Conservation (phyloP, 2,888 invertebrate genomes). For the Torymus tubicola region DNA sequence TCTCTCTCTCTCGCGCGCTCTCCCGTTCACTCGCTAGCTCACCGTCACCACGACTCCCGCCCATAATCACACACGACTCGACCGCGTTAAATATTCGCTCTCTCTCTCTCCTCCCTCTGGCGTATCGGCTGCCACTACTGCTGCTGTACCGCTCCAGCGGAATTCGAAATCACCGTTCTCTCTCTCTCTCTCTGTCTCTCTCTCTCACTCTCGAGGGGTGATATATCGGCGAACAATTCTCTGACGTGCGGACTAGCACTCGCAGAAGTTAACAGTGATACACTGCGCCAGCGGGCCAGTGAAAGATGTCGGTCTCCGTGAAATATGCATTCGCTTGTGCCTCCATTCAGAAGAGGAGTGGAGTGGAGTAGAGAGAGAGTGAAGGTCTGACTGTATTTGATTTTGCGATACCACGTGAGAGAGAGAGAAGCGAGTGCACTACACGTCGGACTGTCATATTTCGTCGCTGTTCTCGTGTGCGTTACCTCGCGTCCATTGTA, state of each 20-base stretch:
- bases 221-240: conserved; percentile 49
- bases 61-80: too few relatives aligned
- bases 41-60: too few relatives aligned
- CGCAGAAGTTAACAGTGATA: conserved; percentile 52
- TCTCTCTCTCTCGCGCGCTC: too few relatives aligned
- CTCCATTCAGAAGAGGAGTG: not conserved
- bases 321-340: conserved; percentile 52
- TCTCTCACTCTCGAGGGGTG: not conserved
- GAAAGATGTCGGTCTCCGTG: conserved; percentile 57
- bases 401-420: conserved; percentile 27
- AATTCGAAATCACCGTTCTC: conserved; percentile 40
- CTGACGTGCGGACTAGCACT: conserved; percentile 31
- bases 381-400: conserved; percentile 28
- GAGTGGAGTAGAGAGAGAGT: too few relatives aligned
- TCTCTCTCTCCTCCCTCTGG: too few relatives aligned
- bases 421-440: too few relatives aligned
- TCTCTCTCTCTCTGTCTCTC: not conserved
- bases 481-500: conserved; percentile 1
- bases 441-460: conserved; percentile 7
- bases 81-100: too few relatives aligned
- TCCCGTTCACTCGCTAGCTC: too few relatives aligned
- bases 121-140: too few relatives aligned
- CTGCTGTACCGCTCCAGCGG: not conserved
- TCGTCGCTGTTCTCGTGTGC: not conserved
- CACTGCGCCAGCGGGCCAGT: conserved; percentile 42